Conservation (phyloP, 2,888 invertebrate species). For the Diaprepes abbreviatus region DNA sequence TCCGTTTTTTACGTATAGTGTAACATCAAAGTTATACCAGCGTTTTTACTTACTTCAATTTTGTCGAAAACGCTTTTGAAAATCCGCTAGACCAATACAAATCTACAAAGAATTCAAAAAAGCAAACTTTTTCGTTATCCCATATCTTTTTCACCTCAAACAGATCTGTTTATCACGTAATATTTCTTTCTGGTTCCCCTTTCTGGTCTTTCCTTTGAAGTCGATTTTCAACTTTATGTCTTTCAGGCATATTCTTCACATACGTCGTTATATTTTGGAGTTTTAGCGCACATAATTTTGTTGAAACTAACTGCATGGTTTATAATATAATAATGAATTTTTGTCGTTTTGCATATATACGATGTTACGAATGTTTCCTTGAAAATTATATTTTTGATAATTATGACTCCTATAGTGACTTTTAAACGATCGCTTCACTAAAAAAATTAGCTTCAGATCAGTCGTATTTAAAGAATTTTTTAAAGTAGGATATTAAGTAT, state of each 20-base stretch:
- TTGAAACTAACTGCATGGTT: neutral
- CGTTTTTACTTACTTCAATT: neutral
- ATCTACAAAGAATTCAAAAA: constrained; percentile 21
- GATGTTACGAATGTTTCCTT: too few species aligned
- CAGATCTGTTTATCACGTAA: constrained; percentile 44
- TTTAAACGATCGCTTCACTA: too few species aligned
- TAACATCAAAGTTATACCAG: neutral
- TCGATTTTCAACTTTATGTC: constrained; percentile 28
- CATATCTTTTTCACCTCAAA: constrained; percentile 26
- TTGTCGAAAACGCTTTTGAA: neutral
- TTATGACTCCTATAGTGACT: too few species aligned
- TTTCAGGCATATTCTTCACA: constrained; percentile 30
- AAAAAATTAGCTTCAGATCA: too few species aligned
- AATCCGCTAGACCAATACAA: constrained; percentile 12
- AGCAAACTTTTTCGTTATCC: constrained; percentile 31
- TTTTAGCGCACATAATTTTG: neutral
- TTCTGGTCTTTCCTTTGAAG: constrained; percentile 31
- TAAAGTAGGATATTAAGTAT: too few species aligned
- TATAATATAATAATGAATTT: too few species aligned
- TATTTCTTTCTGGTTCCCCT: constrained; percentile 32
- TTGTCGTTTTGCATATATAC: too few species aligned
- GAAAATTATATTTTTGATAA: too few species aligned
- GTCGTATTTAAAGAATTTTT: too few species aligned
- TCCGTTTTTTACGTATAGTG: too few species aligned
- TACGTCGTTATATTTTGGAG: constrained; percentile 17